These are phyloP conservation scores for Lasioglossum calceatum DNA, from an alignment of 2,888 invertebrate genomes.

Conservation along the genomic window DNA sequence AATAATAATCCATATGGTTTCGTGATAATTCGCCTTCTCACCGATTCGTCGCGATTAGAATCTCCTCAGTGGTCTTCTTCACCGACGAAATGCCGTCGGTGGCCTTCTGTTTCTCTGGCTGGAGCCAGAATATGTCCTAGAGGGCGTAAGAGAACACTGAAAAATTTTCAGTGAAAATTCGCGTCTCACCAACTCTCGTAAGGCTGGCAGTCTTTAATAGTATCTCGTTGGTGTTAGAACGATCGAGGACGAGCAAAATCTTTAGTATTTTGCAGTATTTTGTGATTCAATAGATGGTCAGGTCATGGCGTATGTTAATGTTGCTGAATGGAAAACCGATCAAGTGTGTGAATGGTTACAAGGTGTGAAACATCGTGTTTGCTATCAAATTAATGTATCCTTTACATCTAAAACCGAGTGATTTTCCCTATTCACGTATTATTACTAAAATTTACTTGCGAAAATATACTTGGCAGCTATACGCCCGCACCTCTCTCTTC, in stretches of 20 bases:
- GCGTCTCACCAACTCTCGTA: too few species aligned
- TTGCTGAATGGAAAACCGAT: slow-evolving; percentile 95
- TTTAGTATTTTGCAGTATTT: slow-evolving; percentile 45
- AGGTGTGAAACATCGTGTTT: slow-evolving; percentile 86
- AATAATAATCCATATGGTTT: too few species aligned
- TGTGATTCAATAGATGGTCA: slow-evolving; percentile 53
- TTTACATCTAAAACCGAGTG: slow-evolving; percentile 1
- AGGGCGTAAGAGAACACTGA: too few species aligned
- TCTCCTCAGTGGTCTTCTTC: too few species aligned
- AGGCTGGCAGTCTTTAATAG: too few species aligned
- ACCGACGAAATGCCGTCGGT: too few species aligned
- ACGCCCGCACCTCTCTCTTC: slow-evolving; percentile 11
- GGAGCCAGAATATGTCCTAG: too few species aligned
- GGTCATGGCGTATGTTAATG: slow-evolving; percentile 92
- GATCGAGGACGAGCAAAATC: slow-evolving; percentile 39
- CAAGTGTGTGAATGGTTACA: slow-evolving; percentile 96
- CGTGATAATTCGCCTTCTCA: too few species aligned
- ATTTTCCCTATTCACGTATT: background rate
- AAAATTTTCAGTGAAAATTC: too few species aligned
- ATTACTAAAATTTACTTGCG: slow-evolving; percentile 35
- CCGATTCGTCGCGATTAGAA: too few species aligned
- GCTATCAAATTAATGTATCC: background rate
- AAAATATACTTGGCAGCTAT: slow-evolving; percentile 35
- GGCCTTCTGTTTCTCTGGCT: too few species aligned
- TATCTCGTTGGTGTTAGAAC: slow-evolving; percentile 30